A percentile compares a stretch with the other conserved stretches of the same genome.
phyloP scores from a whole-genome alignment of 2,797 vertebrate genomes.

The Psittacula derbiana region DNA sequence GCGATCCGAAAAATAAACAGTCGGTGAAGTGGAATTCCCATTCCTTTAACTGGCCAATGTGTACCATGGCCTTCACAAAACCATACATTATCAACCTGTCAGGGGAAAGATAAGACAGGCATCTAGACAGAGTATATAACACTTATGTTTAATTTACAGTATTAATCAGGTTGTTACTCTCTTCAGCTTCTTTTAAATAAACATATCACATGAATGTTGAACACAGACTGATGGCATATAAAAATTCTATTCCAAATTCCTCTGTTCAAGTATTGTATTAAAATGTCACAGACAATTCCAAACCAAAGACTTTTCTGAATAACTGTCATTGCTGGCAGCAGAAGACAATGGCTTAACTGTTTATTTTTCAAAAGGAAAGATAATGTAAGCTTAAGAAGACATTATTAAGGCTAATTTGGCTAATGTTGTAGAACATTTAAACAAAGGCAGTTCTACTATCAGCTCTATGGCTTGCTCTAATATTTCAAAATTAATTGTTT shows the following conservation, averaged over 20 bases:
- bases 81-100: constrained; percentile 84
- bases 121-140: not conserved
- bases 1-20: constrained; percentile 85
- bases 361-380: constrained; percentile 38
- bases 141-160: not conserved
- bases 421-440: not conserved
- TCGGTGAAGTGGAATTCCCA: constrained; percentile 84
- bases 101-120: constrained; percentile 42
- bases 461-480: not conserved
- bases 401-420: constrained; percentile 27
- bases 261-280: not conserved
- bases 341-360: not conserved
- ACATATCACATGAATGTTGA: not conserved
- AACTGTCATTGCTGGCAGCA: constrained; percentile 2
- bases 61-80: constrained; percentile 83
- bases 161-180: not conserved
- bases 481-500: constrained; percentile 24
- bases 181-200: not conserved
- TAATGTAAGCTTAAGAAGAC: not conserved
- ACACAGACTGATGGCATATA: not conserved
- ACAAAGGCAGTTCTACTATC: not conserved
- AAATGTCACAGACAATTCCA: not conserved
- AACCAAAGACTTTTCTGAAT: not conserved
- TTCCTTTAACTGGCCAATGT: constrained; percentile 70
- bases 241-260: not conserved